These are phyloP conservation scores for Percopsis omiscomaycus DNA, from an alignment of 2,797 vertebrate species.

Conservation along the genomic window DNA sequence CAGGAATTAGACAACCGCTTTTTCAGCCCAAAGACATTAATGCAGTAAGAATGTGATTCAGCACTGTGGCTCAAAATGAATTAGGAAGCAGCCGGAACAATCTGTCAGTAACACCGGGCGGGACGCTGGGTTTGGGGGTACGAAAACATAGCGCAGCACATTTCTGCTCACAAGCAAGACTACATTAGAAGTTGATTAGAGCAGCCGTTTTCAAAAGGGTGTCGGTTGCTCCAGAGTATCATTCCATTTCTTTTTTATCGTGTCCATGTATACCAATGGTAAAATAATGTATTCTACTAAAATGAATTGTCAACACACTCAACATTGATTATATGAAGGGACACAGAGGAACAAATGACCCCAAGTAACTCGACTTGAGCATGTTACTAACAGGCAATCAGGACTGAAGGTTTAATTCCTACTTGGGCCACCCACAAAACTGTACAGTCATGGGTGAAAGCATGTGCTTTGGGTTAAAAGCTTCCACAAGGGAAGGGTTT, in stretches of 20 bases:
- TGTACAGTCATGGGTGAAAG: no score
- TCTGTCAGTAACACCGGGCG: constrained; percentile 25
- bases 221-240: constrained; percentile 21
- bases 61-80: constrained; percentile 40
- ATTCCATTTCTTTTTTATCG: neutral
- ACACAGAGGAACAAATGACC: no score
- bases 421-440: no score
- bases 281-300: no score
- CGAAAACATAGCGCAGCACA: constrained; percentile 44
- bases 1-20: constrained; percentile 27
- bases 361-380: no score
- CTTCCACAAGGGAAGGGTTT: no score
- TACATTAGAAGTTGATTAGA: constrained; percentile 49
- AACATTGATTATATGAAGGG: no score
- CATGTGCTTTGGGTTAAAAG: no score
- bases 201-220: constrained; percentile 17
- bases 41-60: constrained; percentile 49
- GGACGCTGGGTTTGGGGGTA: constrained; percentile 36
- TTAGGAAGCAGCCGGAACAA: constrained; percentile 43
- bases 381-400: no score
- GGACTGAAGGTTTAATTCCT: no score
- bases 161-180: constrained; percentile 39
- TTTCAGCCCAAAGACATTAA: constrained; percentile 57
- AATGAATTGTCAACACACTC: no score
- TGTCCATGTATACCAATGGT: no score